Conservation (phyloP, 2,797 vertebrate species). For the Aselliscus stoliczkanus region DNA sequence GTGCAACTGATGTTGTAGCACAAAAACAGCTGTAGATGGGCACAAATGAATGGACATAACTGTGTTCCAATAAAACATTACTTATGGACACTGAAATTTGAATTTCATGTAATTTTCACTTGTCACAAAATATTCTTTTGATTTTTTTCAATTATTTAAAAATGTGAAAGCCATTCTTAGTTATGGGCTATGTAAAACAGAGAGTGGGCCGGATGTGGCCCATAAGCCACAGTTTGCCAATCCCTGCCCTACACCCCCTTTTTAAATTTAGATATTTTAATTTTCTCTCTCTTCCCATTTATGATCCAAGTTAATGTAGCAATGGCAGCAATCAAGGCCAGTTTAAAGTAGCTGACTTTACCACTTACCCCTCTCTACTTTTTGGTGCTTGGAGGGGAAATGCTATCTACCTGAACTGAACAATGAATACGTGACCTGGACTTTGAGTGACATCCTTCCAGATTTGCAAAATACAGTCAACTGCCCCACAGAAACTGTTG, state of each 20-base stretch:
- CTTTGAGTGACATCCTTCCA: not conserved
- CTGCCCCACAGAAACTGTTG: not conserved
- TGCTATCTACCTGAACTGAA: not conserved
- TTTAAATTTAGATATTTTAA: not conserved
- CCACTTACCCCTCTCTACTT: rapidly evolving
- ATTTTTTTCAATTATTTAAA: not conserved
- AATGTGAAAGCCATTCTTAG: not conserved
- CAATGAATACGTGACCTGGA: not conserved
- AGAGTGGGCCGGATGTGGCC: not conserved
- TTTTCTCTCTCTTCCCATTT: not conserved
- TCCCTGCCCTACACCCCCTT: not conserved
- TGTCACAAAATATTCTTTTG: not conserved
- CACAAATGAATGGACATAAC: not conserved
- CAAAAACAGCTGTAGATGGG: not conserved
- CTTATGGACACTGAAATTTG: not conserved
- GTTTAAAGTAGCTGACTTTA: not conserved
- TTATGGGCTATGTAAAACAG: not conserved
- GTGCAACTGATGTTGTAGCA: not conserved
- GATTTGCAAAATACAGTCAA: not conserved
- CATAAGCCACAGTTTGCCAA: not conserved
- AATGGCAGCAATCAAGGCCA: not conserved
- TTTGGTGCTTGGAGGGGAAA: not conserved
- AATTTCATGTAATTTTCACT: slow-evolving; percentile 18
- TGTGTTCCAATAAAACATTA: slow-evolving; percentile 37
- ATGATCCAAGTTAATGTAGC: not conserved